Evolutionary conservation across 2,113 vertebrate species (phyloP), one percentile per base, ranked within the genome.

Genomic region (Puntigrus tetrazona): DNA sequence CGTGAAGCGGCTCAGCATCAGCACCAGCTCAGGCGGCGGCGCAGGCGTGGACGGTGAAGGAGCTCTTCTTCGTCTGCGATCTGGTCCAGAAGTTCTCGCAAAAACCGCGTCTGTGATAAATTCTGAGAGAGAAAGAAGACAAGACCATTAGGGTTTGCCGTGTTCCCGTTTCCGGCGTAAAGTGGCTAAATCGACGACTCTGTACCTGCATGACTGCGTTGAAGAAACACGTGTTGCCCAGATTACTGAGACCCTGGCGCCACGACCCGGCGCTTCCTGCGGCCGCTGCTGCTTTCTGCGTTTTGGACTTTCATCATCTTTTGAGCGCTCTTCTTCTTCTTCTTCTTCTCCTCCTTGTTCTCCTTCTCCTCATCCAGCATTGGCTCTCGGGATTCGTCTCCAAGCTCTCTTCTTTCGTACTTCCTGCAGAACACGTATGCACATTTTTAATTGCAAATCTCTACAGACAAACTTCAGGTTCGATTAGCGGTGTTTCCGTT

Each of bases 191-290:
- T 67, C 36, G n/a, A n/a, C 45, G n/a, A 63, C 9, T 29, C 7
- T 81, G 25, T n/a, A 99, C 98, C 96, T 99, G 98, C 93, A 99
- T 93, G 82, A 99, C 97, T 2, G 98, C 95, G 79, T 99, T 99
- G 86, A 99, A 99, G 92, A 99, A 99, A 85, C 98, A 99, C 0
- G 98, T 99, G 89, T 99, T 99, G 67, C 98, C 98, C 91, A 99
- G 91, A 89, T 99, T 99, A 91, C 97, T 98, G 78, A 99, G 95
- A 47, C 98, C n/a, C 94, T 96, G 45, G 99, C 96, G 11, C 92
- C 72, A 97, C 84, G 13, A 92, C n/a, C 38, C 83, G 74, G 59
- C 78, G 85, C 89, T 89, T 81, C 86, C 88, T 65, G 87, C 45
- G 47, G 87, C n/a, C n/a, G n/a, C 5, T 11, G 1, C 85, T 16